phyloP scores from a whole-genome alignment of 30 jellyfish, hydroid and myxozoan genomes.

The Aurelia coerulea region DNA sequence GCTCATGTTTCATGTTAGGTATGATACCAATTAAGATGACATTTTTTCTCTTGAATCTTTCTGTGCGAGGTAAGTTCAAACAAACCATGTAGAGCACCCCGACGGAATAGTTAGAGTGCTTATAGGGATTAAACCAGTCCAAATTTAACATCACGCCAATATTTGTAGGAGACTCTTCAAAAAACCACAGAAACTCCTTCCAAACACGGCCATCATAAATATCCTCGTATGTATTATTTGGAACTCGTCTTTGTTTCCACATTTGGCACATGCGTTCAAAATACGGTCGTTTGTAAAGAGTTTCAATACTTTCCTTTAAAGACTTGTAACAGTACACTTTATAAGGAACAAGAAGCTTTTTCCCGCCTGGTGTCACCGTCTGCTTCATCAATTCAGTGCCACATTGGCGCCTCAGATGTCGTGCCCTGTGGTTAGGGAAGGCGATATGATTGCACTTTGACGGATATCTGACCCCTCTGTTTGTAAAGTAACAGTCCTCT shows the following conservation, averaged over 20 bases:
- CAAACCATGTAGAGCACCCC: slow-evolving; percentile 34
- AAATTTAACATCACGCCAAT: slow-evolving; percentile 27
- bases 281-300: neutral
- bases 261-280: slow-evolving; percentile 5
- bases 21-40: slow-evolving; percentile 31
- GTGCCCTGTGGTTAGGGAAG: too few species aligned
- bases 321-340: slow-evolving; percentile 17
- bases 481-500: neutral
- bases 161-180: neutral
- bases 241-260: neutral
- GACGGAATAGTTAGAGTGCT: slow-evolving; percentile 13
- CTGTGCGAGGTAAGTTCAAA: slow-evolving; percentile 31
- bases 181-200: neutral
- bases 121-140: slow-evolving; percentile 42
- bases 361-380: slow-evolving; percentile 7
- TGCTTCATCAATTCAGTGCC: neutral
- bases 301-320: neutral
- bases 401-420: too few species aligned
- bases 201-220: slow-evolving; percentile 32
- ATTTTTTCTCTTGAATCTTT: slow-evolving; percentile 28
- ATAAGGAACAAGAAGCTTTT: neutral
- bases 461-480: slow-evolving; percentile 5
- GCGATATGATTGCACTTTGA: too few species aligned
- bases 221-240: neutral
- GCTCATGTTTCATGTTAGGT: slow-evolving; percentile 48